These are phyloP conservation scores for Drepana arcuata DNA, from an alignment of 1,140 invertebrate species.

Conservation along the genomic window DNA sequence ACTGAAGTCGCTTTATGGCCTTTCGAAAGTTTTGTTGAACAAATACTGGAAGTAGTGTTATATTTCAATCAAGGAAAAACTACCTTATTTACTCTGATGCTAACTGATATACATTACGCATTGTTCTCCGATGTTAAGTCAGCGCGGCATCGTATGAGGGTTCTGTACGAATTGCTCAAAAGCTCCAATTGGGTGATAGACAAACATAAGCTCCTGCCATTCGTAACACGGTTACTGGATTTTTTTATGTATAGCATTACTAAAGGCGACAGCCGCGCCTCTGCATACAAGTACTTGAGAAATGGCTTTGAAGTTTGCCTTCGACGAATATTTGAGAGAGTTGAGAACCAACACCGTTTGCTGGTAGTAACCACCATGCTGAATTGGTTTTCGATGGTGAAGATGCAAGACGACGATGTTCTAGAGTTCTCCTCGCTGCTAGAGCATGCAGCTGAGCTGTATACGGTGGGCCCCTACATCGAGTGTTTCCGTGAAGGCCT, in stretches of 20 bases:
- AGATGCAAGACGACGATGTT: conserved; percentile 44
- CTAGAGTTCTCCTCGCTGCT: conserved; percentile 65
- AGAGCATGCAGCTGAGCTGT: conserved; percentile 66
- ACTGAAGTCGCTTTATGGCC: conserved; percentile 23
- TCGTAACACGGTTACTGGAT: conserved; percentile 58
- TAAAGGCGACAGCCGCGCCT: conserved; percentile 18
- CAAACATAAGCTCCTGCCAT: conserved; percentile 32
- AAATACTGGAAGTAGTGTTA: conserved; percentile 31
- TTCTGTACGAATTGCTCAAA: conserved; percentile 65
- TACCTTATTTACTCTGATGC: conserved; percentile 27
- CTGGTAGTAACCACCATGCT: conserved; percentile 33
- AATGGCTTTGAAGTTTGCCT: conserved; percentile 55
- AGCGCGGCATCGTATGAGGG: conserved; percentile 41
- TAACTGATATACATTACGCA: conserved; percentile 29
- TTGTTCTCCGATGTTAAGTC: conserved; percentile 23
- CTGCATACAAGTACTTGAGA: conserved; percentile 54
- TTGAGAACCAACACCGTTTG: conserved; percentile 47
- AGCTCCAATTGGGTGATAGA: conserved; percentile 64
- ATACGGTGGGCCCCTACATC: conserved; percentile 43
- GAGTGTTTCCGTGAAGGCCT: conserved; percentile 60
- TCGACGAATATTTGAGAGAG: conserved; percentile 46
- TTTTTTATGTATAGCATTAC: conserved; percentile 62
- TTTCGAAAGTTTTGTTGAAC: conserved; percentile 28
- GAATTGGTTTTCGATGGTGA: conserved; percentile 37
- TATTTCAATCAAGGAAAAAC: conserved; percentile 27